Evolutionary conservation across 23 tunicate genomes (phyloP).

Genomic region (Styela plicata): DNA sequence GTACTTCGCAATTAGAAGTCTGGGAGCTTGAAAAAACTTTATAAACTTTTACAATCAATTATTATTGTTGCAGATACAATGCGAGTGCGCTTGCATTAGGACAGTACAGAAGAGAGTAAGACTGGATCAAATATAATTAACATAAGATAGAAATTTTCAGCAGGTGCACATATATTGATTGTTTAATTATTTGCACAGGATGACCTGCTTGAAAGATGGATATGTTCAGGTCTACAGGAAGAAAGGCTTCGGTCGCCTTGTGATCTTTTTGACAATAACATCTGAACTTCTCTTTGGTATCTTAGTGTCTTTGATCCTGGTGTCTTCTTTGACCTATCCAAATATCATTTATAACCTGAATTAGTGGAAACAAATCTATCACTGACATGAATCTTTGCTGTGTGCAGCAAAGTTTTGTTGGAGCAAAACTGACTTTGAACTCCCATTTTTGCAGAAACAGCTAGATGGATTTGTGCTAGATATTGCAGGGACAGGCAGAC

Average conservation of each 20-base stretch:
- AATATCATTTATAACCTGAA: too few species aligned
- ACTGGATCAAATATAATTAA: neutral
- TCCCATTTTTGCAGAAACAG: too few species aligned
- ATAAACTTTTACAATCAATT: neutral
- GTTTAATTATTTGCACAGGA: neutral
- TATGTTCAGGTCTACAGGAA: neutral
- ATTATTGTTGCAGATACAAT: neutral
- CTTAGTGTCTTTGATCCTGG: neutral
- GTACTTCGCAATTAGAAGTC: constrained; percentile 49
- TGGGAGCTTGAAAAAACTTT: constrained; percentile 24
- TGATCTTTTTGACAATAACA: neutral
- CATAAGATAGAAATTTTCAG: neutral
- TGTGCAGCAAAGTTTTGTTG: too few species aligned
- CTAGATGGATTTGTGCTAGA: too few species aligned
- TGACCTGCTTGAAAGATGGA: neutral
- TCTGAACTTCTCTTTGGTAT: neutral
- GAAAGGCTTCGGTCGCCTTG: constrained; percentile 22
- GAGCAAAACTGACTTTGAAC: too few species aligned
- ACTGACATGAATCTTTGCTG: too few species aligned
- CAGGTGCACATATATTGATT: neutral
- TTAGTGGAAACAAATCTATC: too few species aligned
- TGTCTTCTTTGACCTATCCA: neutral
- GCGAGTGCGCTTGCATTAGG: neutral
- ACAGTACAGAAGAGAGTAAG: too few species aligned
- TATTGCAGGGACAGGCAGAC: too few species aligned